These are phyloP conservation scores for Phenganax marumi DNA, from an alignment of 92 coral and sea anemone genomes.

Conservation along the genomic window DNA sequence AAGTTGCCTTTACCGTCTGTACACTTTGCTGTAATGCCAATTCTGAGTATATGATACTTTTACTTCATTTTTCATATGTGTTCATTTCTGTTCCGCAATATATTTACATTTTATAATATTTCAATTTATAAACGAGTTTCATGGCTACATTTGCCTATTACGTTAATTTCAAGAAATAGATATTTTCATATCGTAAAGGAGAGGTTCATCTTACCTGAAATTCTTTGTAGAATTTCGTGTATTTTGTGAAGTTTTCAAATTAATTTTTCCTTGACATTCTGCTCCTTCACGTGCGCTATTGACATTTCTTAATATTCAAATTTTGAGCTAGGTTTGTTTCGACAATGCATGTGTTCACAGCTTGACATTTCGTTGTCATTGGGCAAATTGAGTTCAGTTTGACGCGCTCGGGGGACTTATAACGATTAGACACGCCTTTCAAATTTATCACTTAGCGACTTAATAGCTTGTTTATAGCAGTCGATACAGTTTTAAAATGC, in stretches of 20 bases:
- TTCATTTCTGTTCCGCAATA: no score
- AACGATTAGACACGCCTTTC: not conserved
- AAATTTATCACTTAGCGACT: not conserved
- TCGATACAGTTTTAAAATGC: not conserved
- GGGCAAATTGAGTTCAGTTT: constrained; percentile 12
- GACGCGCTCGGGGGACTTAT: not conserved
- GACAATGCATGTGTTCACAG: not conserved
- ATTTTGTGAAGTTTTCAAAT: not conserved
- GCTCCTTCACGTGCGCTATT: not conserved
- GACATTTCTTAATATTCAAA: constrained; percentile 4
- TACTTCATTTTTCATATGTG: no score
- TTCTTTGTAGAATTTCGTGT: not conserved
- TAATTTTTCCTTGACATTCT: not conserved
- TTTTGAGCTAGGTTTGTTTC: not conserved
- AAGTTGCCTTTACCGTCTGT: no score
- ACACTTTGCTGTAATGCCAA: no score
- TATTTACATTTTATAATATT: no score
- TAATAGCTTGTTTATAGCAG: not conserved
- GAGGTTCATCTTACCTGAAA: no score
- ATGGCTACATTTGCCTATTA: no score
- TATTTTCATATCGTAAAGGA: no score
- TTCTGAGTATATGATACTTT: no score
- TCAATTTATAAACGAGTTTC: no score
- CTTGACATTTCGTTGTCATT: not conserved
- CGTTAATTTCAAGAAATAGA: no score